phyloP scores from a whole-genome alignment of 2,797 vertebrate genomes.

The Staurois parvus region DNA sequence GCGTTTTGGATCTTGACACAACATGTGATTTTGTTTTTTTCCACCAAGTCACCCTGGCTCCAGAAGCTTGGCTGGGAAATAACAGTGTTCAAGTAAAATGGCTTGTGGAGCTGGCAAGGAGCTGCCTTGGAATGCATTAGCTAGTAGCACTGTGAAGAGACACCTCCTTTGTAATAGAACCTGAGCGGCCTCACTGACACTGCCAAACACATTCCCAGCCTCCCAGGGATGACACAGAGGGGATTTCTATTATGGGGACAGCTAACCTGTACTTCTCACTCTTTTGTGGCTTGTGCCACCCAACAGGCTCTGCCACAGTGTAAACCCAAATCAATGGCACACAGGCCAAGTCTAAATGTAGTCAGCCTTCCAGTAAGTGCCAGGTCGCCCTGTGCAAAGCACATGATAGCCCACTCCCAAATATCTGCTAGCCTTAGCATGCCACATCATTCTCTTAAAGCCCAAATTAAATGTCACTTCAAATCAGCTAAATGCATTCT shows the following conservation, averaged over 20 bases:
- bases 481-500: too few relatives aligned
- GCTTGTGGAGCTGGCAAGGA: constrained; percentile 40
- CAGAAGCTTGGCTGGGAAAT: constrained; percentile 46
- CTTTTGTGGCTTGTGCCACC: constrained; percentile 39
- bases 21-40: constrained; percentile 38
- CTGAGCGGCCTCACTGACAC: constrained; percentile 17
- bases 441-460: too few relatives aligned
- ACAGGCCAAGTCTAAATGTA: constrained; percentile 1
- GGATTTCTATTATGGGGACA: constrained; percentile 24
- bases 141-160: constrained; percentile 26
- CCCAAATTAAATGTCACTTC: too few relatives aligned
- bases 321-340: background rate
- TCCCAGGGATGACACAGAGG: constrained; percentile 24
- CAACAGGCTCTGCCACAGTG: constrained; percentile 12
- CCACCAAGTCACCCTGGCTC: constrained; percentile 46
- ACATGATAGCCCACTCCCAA: too few relatives aligned
- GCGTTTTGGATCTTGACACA: constrained; percentile 44
- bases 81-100: constrained; percentile 24
- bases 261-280: constrained; percentile 23
- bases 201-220: constrained; percentile 42
- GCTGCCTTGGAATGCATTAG: constrained; percentile 40
- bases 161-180: constrained; percentile 46
- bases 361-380: constrained; percentile 11
- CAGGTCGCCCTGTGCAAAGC: background rate
- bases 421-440: too few relatives aligned